A percentile compares a stretch with the other conserved stretches of the same genome.
These are phyloP conservation scores for Spinus olivaceus DNA, from an alignment of 2,797 vertebrate genomes.

Conservation along the genomic window DNA sequence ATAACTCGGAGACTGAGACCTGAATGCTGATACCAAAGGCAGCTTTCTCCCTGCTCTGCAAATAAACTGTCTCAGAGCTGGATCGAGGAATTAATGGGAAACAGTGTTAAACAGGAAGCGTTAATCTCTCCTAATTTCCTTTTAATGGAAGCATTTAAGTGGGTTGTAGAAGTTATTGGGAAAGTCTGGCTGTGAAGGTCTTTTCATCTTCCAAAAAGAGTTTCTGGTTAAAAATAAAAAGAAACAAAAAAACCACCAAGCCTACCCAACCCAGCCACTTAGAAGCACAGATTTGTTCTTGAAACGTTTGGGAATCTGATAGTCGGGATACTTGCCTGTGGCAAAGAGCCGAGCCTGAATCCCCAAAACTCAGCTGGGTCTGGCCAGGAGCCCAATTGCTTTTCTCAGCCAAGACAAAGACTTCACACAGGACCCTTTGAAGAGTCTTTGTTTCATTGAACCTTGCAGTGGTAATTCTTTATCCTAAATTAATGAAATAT, in stretches of 20 bases:
- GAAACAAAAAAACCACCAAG: not conserved
- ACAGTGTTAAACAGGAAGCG: not conserved
- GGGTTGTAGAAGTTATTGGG: not conserved
- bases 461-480: not conserved
- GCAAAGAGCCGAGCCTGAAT: not conserved
- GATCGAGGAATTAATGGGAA: slow-evolving; percentile 11
- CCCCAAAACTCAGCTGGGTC: not conserved
- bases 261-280: not conserved
- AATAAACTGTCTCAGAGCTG: not conserved
- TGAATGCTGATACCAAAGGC: not conserved
- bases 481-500: not conserved
- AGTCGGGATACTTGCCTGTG: not conserved
- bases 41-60: not conserved
- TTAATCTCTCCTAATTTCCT: not conserved
- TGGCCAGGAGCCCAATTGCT: slow-evolving; percentile 16
- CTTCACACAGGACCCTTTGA: slow-evolving; percentile 35
- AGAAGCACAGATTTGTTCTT: not conserved
- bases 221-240: not conserved
- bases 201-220: not conserved
- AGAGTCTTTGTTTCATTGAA: slow-evolving; percentile 1
- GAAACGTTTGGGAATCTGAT: not conserved
- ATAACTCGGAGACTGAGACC: not conserved
- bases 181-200: not conserved
- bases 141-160: not conserved
- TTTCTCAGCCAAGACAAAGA: slow-evolving; percentile 21